Evolutionary conservation across 2,888 invertebrate genomes (phyloP), one percentile per base, ranked within the genome.

Genomic region (Hyalella azteca): DNA sequence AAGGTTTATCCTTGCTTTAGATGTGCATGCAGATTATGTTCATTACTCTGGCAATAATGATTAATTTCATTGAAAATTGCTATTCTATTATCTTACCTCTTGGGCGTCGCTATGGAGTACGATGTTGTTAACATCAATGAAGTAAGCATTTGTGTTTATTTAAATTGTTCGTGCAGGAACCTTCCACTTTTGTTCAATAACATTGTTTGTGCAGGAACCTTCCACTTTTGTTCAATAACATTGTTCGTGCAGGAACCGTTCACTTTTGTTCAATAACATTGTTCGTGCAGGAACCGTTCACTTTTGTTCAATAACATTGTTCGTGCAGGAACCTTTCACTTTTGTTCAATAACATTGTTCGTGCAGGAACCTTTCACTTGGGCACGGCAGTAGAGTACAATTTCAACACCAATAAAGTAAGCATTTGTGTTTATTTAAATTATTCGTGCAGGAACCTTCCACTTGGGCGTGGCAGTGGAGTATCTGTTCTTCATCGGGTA

Each of bases 401-500:
- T 78, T 95, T 99, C 87, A 11, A 45, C 15, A 9, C 15, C 9
- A 9, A 15, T 45, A 11, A 45, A 11, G 11, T 45, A 15, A 45
- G 15, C 45, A 45, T 45, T 45, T 45, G 45, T 15, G 15, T 9
- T 45, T 9, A 45, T 45, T 45, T 11, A 45, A 45, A 66, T 48
- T 3, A 4, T 19, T 26, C 85, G 29, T 85, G 15, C 81, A 94
- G 95, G 95, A 59, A 94, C 93, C 78, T 97, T 97, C 87, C 96
- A 96, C 89, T 90, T 97, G 36, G 93, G 94, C 85, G 97, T 97
- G 0, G 91, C 95, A 0, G 96, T 98, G 11, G 98, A 98, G 87
- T 95, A 96, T 88, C 90, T 99, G 79, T 95, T 99, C 87, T 99
- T 98, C 88, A 98, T 98, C 87, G 98, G 98, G 0, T 96, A 95